Percentiles rank a stretch among this genome's conserved stretches.
phyloP scores from a whole-genome alignment of 1,140 invertebrate genomes.

The Dysdera silvatica region DNA sequence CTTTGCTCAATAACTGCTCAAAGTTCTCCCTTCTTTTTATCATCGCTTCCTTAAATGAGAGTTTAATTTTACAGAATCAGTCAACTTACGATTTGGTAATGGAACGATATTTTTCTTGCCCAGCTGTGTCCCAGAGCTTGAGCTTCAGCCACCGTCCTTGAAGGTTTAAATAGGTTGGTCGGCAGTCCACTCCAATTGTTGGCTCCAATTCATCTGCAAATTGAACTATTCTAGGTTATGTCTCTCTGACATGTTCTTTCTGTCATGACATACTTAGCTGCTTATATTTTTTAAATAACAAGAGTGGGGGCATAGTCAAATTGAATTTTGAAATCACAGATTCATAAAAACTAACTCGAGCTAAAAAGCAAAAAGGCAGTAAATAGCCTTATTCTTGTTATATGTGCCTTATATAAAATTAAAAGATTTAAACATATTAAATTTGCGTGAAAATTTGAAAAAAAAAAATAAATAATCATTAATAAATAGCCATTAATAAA shows the following conservation, averaged over 20 bases:
- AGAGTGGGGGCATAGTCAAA: not conserved
- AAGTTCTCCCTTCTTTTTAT: too few species aligned
- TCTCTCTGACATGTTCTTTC: not conserved
- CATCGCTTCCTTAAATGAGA: too few species aligned
- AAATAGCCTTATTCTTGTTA: too few species aligned
- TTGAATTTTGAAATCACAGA: not conserved
- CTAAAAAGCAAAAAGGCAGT: conserved; percentile 8
- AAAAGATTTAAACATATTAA: too few species aligned
- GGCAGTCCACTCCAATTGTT: conserved; percentile 19
- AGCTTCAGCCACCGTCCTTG: conserved; percentile 35
- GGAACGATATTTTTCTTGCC: conserved; percentile 57
- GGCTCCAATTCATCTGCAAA: conserved; percentile 8
- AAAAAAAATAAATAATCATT: too few species aligned
- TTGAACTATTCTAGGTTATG: not conserved
- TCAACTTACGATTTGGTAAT: conserved; percentile 20
- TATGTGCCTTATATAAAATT: too few species aligned
- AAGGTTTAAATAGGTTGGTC: conserved; percentile 5
- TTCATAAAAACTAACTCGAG: not conserved
- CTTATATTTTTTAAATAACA: not conserved
- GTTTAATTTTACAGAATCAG: too few species aligned
- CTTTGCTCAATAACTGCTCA: too few species aligned
- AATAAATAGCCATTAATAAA: too few species aligned
- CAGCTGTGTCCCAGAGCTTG: conserved; percentile 73
- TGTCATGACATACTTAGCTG: not conserved
- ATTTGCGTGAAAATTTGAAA: too few species aligned